phyloP scores from a whole-genome alignment of 2,888 invertebrate genomes.

The Caenorhabditis japonica region DNA sequence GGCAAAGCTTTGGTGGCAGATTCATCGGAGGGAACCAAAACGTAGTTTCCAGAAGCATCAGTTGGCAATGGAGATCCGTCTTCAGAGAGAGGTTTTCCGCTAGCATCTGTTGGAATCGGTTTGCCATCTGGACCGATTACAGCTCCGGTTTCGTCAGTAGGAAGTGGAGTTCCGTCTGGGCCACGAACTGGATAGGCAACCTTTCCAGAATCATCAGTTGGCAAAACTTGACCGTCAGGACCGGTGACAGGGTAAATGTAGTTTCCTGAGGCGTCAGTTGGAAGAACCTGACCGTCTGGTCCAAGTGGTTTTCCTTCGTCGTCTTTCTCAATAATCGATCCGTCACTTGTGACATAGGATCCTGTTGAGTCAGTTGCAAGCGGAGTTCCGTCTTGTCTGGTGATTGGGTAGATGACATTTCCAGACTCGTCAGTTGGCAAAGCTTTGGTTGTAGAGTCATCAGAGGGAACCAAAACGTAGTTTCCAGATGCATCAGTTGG shows the following conservation, averaged over 20 bases:
- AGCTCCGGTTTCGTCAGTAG: conserved; percentile 44
- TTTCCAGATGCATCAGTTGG: conserved; percentile 43
- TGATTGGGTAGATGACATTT: conserved; percentile 42
- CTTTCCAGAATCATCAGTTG: conserved; percentile 46
- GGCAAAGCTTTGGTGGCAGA: too few species aligned
- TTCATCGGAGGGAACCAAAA: background rate
- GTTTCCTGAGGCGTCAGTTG: conserved; percentile 51
- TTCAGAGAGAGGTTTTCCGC: conserved; percentile 34
- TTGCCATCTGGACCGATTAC: conserved; percentile 56
- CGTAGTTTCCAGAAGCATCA: conserved; percentile 21
- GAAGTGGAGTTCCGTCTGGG: conserved; percentile 47
- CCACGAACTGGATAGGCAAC: conserved; percentile 29
- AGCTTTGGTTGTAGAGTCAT: conserved; percentile 13
- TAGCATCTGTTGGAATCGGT: conserved; percentile 49
- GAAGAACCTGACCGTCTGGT: conserved; percentile 52
- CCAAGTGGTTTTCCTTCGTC: conserved; percentile 60
- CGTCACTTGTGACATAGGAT: conserved; percentile 35
- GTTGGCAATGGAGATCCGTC: conserved; percentile 46
- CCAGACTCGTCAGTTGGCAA: conserved; percentile 49
- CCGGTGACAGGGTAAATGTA: conserved; percentile 46
- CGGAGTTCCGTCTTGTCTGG: conserved; percentile 45
- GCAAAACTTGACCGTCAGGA: conserved; percentile 41
- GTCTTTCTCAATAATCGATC: conserved; percentile 45
- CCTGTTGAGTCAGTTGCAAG: conserved; percentile 50
- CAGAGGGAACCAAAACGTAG: conserved; percentile 36